A percentile compares a stretch with the other conserved stretches of the same genome.
phyloP scores from a whole-genome alignment of 23 tunicate genomes.

The Corella eumyota region DNA sequence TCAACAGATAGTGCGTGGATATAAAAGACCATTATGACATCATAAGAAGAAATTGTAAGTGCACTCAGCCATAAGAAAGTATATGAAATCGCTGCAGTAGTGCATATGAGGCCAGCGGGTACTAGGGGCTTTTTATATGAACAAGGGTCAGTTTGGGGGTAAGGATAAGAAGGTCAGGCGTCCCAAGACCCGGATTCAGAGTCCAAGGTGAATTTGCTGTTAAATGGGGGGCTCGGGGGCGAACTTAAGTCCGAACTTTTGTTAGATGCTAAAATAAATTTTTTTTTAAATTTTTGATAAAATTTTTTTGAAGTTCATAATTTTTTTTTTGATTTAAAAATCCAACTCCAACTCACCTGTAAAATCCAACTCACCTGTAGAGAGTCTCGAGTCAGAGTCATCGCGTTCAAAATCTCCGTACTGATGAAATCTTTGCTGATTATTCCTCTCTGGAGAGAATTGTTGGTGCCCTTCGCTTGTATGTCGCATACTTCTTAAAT shows the following conservation, averaged over 20 bases:
- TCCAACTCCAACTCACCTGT: neutral
- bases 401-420: conserved; percentile 34
- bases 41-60: too few relatives aligned
- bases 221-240: conserved; percentile 60
- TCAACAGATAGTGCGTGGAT: too few relatives aligned
- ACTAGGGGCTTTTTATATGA: too few relatives aligned
- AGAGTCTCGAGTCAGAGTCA: conserved; percentile 64
- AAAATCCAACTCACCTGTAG: conserved; percentile 32
- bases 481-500: too few relatives aligned
- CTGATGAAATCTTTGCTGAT: neutral
- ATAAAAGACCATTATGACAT: too few relatives aligned
- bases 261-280: conserved; percentile 40
- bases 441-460: conserved; percentile 16
- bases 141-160: too few relatives aligned
- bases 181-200: conserved; percentile 19
- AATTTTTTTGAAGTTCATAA: neutral
- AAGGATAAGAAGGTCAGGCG: too few relatives aligned
- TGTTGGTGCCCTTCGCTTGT: too few relatives aligned
- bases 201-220: conserved; percentile 34
- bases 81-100: too few relatives aligned
- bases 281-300: neutral
- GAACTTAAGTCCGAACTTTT: conserved; percentile 75
- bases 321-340: neutral
- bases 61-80: too few relatives aligned
- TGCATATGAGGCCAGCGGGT: too few relatives aligned